phyloP scores from a whole-genome alignment of 2,888 invertebrate species.

The Ligdia adustata region DNA sequence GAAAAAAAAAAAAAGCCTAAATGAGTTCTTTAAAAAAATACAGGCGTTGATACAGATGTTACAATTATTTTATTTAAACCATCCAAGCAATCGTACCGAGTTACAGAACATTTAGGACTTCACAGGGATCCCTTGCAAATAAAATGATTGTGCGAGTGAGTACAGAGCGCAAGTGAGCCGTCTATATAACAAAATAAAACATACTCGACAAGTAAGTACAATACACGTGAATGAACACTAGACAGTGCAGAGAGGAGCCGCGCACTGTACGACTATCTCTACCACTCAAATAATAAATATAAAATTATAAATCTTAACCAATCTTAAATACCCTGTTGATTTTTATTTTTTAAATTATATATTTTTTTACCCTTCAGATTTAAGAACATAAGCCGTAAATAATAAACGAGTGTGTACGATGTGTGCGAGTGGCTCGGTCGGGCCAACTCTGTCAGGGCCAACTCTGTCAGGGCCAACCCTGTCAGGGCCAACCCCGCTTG shows the following conservation, averaged over 20 bases:
- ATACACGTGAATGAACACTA: constrained; percentile 59
- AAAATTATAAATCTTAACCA: constrained; percentile 78
- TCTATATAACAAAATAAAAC: constrained; percentile 28
- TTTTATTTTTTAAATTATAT: constrained; percentile 66
- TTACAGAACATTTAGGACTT: no score
- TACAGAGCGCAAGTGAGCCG: constrained; percentile 31
- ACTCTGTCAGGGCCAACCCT: no score
- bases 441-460: no score
- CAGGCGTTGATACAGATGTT: no score
- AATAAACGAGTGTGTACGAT: constrained; percentile 27
- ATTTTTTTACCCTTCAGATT: constrained; percentile 59
- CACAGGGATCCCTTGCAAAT: no score
- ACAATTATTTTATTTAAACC: no score
- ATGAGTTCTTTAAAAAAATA: no score
- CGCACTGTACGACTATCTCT: constrained; percentile 55
- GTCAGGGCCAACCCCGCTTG: no score
- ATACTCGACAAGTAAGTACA: no score
- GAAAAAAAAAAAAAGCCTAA: no score
- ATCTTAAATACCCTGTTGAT: constrained; percentile 84
- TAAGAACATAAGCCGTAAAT: constrained; percentile 43
- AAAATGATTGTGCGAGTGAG: no score
- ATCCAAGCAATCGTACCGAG: no score
- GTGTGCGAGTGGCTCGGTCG: constrained; percentile 15
- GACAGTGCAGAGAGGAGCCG: constrained; percentile 53
- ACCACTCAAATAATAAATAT: constrained; percentile 80